Percentiles rank a stretch among this genome's conserved stretches.
phyloP scores from a whole-genome alignment of 2,888 invertebrate genomes.

The Eurytoma adleriae region DNA sequence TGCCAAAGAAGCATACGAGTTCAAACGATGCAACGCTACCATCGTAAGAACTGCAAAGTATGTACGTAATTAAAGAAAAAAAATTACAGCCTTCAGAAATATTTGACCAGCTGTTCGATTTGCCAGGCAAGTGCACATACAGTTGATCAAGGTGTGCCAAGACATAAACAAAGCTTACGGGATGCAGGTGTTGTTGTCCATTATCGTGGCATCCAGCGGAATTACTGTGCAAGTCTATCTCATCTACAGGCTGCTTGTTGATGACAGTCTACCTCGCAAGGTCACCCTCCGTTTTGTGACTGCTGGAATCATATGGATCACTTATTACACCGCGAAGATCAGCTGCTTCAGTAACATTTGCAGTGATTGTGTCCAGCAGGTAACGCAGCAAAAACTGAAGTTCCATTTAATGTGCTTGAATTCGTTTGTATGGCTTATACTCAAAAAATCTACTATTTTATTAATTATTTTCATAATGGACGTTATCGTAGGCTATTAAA shows the following conservation, averaged over 20 bases:
- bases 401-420: not conserved
- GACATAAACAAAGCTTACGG: constrained; percentile 9
- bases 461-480: not conserved
- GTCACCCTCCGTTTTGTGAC: not conserved
- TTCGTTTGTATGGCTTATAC: not conserved
- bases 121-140: constrained; percentile 18
- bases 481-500: constrained; percentile 59
- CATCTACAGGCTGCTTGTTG: not conserved
- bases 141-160: constrained; percentile 13
- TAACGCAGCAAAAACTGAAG: constrained; percentile 26
- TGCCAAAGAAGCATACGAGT: not conserved
- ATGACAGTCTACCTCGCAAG: not conserved
- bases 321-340: constrained; percentile 33
- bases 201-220: constrained; percentile 29
- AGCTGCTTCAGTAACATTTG: constrained; percentile 12
- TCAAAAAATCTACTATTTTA: no score
- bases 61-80: not conserved
- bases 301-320: constrained; percentile 7
- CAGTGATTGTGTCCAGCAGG: constrained; percentile 24
- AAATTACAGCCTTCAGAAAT: not conserved
- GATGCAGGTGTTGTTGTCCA: constrained; percentile 24
- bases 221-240: constrained; percentile 38
- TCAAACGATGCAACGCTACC: not conserved
- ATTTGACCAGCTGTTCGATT: not conserved
- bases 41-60: not conserved